Evolutionary conservation across 2,113 vertebrate species (phyloP), one percentile per base, ranked within the genome.

Genomic region (Tachuris rubrigastra): DNA sequence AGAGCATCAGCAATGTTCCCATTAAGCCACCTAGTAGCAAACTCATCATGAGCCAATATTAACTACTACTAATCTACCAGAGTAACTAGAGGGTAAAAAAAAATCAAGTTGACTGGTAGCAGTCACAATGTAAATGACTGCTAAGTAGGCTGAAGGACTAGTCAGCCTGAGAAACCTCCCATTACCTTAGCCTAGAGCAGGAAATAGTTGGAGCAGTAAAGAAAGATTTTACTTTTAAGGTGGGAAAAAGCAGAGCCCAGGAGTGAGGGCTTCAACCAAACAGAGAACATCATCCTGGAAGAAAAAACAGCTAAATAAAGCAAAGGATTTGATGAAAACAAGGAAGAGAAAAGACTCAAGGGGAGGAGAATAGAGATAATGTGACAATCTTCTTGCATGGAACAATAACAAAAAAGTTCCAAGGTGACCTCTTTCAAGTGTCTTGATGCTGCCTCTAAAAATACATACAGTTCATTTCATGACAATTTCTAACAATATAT

Each of bases 401-500:
- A 69, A 72, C 7, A 23, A 41, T 33, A 19, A 30, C 8, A 60
- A n/a, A 71, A n/a, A 58, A 23, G 2, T 41, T 89, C 71, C 19
- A 22, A 25, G 3, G 2, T 75, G 23, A 60, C 2, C 5, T 12
- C 6, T 39, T 35, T 31, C 10, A 52, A 14, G 5, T 10, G 8
- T 41, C 17, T 63, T 30, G 14, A 22, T 44, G 21, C 5, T 82
- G 4, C 19, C 4, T 77, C 25, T 55, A 39, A 42, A 82, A 66
- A 65, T 8, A 44, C 0, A 2, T 10, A 21, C 0, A 0, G 15
- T 44, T 80, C 2, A 2, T 62, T 90, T 78, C 1, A 5, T 76
- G n/a, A 37, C 6, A 4, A 18, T 68, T 93, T 68, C 41, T 35
- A 68, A 8, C 12, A 74, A 5, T 55, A 37, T 41, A 12, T 73